Conservation (phyloP, 2,113 vertebrate genomes). For the Elachura formosa region DNA sequence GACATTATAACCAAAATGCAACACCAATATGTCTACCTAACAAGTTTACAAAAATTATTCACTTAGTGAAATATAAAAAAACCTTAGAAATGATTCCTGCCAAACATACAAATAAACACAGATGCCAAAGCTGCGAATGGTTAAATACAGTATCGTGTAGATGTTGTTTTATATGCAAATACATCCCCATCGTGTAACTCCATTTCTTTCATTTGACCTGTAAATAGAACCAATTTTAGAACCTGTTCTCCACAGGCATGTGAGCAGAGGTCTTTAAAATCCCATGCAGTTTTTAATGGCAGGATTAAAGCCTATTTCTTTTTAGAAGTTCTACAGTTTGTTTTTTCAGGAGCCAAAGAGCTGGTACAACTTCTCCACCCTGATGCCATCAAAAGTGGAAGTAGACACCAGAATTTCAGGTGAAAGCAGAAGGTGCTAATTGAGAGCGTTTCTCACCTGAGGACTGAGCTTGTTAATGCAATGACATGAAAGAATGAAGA, state of each 20-base stretch:
- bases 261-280: neutral
- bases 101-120: conserved; percentile 27
- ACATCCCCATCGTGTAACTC: neutral
- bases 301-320: neutral
- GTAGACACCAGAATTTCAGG: neutral
- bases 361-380: neutral
- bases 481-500: neutral
- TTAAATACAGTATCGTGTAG: neutral
- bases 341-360: neutral
- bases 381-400: neutral
- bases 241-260: neutral
- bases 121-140: neutral
- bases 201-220: neutral
- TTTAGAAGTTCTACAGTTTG: neutral
- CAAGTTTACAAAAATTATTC: neutral
- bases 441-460: neutral
- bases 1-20: neutral
- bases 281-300: neutral
- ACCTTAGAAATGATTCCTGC: neutral
- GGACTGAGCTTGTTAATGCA: neutral
- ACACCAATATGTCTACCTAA: neutral
- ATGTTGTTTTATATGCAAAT: neutral
- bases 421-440: neutral
- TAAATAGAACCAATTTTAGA: neutral
- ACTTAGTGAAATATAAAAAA: neutral